Evolutionary conservation across 2,797 vertebrate genomes (phyloP).

Genomic region (Xenentodon cancila): DNA sequence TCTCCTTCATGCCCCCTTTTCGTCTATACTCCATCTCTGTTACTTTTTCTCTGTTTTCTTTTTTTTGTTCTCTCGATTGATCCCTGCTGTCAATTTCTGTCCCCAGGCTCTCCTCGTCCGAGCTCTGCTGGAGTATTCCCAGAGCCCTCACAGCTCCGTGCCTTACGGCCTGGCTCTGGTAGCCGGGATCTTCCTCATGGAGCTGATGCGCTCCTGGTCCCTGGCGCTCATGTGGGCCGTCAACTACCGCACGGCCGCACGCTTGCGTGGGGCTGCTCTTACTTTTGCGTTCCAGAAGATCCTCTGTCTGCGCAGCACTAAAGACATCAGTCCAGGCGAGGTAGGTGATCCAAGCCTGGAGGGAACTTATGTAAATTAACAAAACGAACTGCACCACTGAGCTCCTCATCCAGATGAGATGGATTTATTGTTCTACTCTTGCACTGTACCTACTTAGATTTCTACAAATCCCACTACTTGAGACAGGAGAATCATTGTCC

Average conservation of each 20-base stretch:
- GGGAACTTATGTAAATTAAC: constrained; percentile 41
- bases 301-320: constrained; percentile 83
- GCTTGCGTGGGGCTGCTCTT: constrained; percentile 84
- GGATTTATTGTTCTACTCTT: constrained; percentile 53
- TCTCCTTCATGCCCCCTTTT: background rate
- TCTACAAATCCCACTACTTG: constrained; percentile 44
- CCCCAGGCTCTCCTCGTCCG: constrained; percentile 83
- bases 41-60: background rate
- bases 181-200: constrained; percentile 81
- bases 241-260: constrained; percentile 86
- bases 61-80: background rate
- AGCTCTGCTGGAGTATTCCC: constrained; percentile 84
- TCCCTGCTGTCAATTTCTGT: constrained; percentile 9
- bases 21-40: background rate
- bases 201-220: constrained; percentile 86
- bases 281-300: constrained; percentile 86
- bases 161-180: constrained; percentile 81
- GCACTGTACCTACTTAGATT: constrained; percentile 41
- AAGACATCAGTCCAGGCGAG: constrained; percentile 84
- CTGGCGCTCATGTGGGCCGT: constrained; percentile 85
- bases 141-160: constrained; percentile 68
- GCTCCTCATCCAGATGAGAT: constrained; percentile 48
- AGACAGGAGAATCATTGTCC: constrained; percentile 44
- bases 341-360: constrained; percentile 62
- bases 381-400: constrained; percentile 29